A percentile compares a stretch with the other conserved stretches of the same genome.
phyloP scores from a whole-genome alignment of 64 coral and sea anemone species.

The Cladopsammia gracilis region DNA sequence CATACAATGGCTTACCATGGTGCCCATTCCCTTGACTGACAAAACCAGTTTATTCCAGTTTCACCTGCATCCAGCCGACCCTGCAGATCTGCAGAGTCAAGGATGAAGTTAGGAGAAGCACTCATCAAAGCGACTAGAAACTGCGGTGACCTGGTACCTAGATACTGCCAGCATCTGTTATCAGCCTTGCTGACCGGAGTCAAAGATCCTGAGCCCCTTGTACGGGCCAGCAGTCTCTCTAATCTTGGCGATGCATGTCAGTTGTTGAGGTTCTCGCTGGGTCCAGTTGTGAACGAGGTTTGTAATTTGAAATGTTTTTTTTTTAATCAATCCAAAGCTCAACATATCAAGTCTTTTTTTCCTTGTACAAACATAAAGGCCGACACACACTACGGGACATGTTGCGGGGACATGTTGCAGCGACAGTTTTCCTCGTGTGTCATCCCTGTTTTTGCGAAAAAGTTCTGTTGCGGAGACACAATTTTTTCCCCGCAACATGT shows the following conservation, averaged over 20 bases:
- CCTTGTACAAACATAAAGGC: no score
- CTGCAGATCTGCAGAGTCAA: slow-evolving; percentile 53
- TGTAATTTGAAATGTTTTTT: not conserved
- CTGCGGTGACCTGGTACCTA: slow-evolving; percentile 85
- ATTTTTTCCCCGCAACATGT: no score
- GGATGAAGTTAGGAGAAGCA: slow-evolving; percentile 91
- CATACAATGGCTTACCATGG: not conserved
- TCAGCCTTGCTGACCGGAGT: slow-evolving; percentile 77
- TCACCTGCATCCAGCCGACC: not conserved
- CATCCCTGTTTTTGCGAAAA: no score
- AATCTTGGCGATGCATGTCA: slow-evolving; percentile 93
- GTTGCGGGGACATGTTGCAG: no score
- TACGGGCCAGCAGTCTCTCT: slow-evolving; percentile 94
- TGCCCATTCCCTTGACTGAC: not conserved
- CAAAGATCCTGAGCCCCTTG: slow-evolving; percentile 76
- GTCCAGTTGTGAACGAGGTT: slow-evolving; percentile 88
- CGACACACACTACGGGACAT: no score
- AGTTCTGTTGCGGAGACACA: no score
- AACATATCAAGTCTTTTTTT: not conserved
- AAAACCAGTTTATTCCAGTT: not conserved
- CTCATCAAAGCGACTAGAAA: slow-evolving; percentile 78
- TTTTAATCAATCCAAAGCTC: not conserved
- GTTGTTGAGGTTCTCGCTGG: slow-evolving; percentile 81
- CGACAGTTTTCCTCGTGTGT: no score
- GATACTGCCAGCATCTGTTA: slow-evolving; percentile 80